Conservation (phyloP, 1,140 invertebrate genomes). For the Phortica variegata region DNA sequence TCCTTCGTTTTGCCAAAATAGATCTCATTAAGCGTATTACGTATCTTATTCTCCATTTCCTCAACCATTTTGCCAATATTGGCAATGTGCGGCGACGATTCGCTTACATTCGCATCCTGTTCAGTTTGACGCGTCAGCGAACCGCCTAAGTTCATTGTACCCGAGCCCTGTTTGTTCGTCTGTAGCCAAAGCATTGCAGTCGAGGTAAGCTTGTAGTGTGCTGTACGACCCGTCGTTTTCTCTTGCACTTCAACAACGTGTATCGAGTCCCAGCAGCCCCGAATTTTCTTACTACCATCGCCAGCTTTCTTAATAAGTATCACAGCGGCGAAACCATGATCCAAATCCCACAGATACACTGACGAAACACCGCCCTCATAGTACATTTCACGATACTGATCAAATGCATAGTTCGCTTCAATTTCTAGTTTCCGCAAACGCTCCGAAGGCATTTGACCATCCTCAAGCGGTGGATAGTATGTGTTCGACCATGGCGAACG, state of each 20-base stretch:
- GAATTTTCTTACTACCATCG: conserved; percentile 94
- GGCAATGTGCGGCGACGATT: conserved; percentile 93
- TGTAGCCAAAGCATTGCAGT: conserved; percentile 99
- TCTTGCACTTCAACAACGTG: conserved; percentile 99
- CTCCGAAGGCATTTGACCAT: conserved; percentile 98
- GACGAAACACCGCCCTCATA: conserved; percentile 99
- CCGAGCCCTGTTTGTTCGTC: conserved; percentile 93
- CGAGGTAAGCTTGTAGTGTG: conserved; percentile 98
- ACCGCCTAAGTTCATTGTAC: conserved; percentile 98
- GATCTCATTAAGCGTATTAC: conserved; percentile 97
- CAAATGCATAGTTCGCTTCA: conserved; percentile 97
- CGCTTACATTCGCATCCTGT: conserved; percentile 84
- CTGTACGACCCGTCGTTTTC: conserved; percentile 88
- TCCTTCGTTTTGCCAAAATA: conserved; percentile 99
- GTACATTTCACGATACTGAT: conserved; percentile 99
- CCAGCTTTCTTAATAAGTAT: conserved; percentile 99
- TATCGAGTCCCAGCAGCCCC: conserved; percentile 99
- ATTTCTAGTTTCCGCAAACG: conserved; percentile 93
- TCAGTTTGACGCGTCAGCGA: conserved; percentile 96
- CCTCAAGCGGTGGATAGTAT: conserved; percentile 96
- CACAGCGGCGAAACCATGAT: conserved; percentile 98
- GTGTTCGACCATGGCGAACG: conserved; percentile 99
- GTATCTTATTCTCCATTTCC: conserved; percentile 99
- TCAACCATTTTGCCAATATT: conserved; percentile 97
- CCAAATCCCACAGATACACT: conserved; percentile 98